These are phyloP conservation scores for Leptoclinus maculatus DNA, from an alignment of 2,797 vertebrate genomes.

Conservation along the genomic window DNA sequence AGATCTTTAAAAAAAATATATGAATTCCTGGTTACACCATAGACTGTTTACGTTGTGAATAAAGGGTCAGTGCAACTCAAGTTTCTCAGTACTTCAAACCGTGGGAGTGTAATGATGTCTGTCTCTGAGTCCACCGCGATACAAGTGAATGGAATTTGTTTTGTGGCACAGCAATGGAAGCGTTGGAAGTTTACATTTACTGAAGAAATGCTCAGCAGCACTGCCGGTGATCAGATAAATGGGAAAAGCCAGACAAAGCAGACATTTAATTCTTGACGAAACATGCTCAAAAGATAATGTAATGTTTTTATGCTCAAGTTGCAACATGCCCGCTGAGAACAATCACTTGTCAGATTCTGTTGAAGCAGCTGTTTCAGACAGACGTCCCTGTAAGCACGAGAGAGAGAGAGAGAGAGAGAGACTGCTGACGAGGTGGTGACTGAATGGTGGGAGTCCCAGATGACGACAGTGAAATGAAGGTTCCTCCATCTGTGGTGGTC, in stretches of 20 bases:
- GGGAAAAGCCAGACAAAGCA: background rate
- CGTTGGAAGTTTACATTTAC: too few species aligned
- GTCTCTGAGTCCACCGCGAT: background rate
- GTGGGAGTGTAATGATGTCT: background rate
- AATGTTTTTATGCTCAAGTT: background rate
- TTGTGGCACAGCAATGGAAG: background rate
- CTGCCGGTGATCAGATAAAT: background rate
- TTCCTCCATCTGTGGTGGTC: background rate
- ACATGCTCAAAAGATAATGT: background rate
- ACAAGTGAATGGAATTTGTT: background rate
- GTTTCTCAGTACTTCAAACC: background rate
- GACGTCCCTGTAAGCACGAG: slow-evolving; percentile 5
- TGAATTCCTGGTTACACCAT: background rate
- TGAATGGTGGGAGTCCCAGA: background rate
- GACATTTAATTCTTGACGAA: background rate
- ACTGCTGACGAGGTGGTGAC: slow-evolving; percentile 35
- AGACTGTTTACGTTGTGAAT: slow-evolving; percentile 4
- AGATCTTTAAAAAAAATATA: slow-evolving; percentile 4
- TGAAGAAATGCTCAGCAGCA: background rate
- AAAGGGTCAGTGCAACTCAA: background rate
- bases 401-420: background rate
- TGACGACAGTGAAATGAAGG: background rate
- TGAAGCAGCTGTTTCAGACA: slow-evolving; percentile 22
- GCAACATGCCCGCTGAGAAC: background rate
- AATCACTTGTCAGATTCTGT: slow-evolving; percentile 24